Percentiles rank a stretch among this genome's conserved stretches.
These are phyloP conservation scores for Nyleta sp. DNA, from an alignment of 2,888 invertebrate genomes.

Conservation along the genomic window DNA sequence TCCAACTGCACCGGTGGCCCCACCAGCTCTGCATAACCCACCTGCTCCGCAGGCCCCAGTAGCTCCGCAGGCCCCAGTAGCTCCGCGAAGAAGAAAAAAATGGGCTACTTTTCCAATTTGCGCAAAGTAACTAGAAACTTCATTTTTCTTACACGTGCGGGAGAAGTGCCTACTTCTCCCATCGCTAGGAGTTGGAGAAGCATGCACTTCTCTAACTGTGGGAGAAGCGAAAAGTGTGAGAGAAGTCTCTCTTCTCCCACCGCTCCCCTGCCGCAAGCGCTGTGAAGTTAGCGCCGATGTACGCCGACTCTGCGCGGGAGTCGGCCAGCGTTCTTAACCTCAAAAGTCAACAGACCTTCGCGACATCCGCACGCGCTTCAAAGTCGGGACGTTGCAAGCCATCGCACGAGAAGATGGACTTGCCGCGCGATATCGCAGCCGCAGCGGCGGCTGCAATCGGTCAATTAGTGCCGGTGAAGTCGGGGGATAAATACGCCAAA, in stretches of 20 bases:
- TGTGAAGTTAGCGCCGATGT: conserved; percentile 15
- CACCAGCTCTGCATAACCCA: too few relatives aligned
- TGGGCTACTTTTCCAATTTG: too few relatives aligned
- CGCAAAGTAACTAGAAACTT: too few relatives aligned
- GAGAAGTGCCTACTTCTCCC: conserved; percentile 8
- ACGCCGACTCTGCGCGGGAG: neutral
- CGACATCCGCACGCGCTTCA: neutral
- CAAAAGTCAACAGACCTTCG: neutral
- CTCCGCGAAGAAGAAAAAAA: too few relatives aligned
- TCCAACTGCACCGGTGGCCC: too few relatives aligned
- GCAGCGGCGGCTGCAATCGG: conserved; percentile 11
- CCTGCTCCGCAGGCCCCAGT: too few relatives aligned
- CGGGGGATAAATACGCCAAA: conserved; percentile 5
- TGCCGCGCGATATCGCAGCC: neutral
- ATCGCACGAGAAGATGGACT: conserved; percentile 1
- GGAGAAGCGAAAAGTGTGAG: conserved; percentile 12
- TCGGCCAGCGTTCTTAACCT: conserved; percentile 4
- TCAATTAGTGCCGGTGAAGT: neutral
- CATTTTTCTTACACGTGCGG: conserved; percentile 12
- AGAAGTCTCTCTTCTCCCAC: conserved; percentile 16
- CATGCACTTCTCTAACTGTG: neutral
- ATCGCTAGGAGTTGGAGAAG: neutral
- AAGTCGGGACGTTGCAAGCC: neutral
- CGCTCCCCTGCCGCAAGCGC: conserved; percentile 1
- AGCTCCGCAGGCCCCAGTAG: too few relatives aligned